Evolutionary conservation across 2,113 vertebrate genomes (phyloP).

Genomic region (Vidua chalybeata): DNA sequence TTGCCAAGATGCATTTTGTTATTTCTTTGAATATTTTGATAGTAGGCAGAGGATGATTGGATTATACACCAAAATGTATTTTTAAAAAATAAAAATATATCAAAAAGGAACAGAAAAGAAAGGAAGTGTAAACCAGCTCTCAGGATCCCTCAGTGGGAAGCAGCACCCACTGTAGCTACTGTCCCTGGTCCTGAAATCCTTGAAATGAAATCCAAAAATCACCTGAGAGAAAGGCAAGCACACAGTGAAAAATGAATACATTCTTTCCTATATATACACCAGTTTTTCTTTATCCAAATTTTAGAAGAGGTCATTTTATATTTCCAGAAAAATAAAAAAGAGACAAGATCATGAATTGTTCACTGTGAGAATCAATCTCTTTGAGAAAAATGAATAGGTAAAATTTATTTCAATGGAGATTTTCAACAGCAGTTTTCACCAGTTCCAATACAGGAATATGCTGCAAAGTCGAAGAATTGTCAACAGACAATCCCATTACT

Average conservation of each 20-base stretch:
- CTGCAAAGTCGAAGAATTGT: neutral
- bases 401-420: neutral
- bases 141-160: neutral
- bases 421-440: neutral
- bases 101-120: neutral
- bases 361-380: neutral
- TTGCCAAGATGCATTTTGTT: neutral
- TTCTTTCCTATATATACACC: neutral
- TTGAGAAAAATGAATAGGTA: neutral
- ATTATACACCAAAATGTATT: neutral
- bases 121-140: neutral
- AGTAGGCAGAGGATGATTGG: neutral
- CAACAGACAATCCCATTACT: neutral
- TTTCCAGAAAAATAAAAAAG: neutral
- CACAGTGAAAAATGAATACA: neutral
- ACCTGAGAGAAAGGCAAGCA: neutral
- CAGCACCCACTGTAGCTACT: accelerated
- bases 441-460: neutral
- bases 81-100: neutral
- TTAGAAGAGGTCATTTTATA: neutral
- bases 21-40: neutral
- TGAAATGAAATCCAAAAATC: neutral
- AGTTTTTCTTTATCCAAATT: neutral
- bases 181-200: neutral
- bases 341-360: neutral